Percentiles rank a stretch among this genome's conserved stretches.
phyloP scores from a whole-genome alignment of 1,140 invertebrate species.

The Euwallacea fornicatus region DNA sequence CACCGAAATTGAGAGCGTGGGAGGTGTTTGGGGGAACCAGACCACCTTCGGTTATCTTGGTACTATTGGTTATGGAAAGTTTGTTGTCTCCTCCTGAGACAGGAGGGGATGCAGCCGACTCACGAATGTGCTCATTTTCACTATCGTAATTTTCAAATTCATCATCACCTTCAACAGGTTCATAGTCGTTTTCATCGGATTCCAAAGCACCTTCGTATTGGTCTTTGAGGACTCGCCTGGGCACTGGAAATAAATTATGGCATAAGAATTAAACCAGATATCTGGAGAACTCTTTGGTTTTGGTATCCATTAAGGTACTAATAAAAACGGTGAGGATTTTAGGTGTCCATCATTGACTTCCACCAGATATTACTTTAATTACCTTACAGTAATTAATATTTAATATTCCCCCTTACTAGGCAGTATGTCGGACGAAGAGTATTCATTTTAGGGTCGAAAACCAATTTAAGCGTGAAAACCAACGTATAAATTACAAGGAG shows the following conservation, averaged over 20 bases:
- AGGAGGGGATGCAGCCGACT: constrained; percentile 50
- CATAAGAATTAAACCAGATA: no score
- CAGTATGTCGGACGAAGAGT: neutral
- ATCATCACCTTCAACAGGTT: constrained; percentile 51
- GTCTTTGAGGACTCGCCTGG: constrained; percentile 78
- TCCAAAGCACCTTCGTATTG: constrained; percentile 73
- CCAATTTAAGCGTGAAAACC: neutral
- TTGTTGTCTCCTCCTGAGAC: constrained; percentile 41
- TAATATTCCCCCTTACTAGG: neutral
- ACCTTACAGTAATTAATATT: neutral
- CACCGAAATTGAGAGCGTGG: constrained; percentile 43
- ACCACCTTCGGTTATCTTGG: constrained; percentile 39
- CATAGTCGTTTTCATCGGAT: constrained; percentile 65
- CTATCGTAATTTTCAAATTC: constrained; percentile 56
- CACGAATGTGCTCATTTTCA: constrained; percentile 54
- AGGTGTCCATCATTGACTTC: neutral
- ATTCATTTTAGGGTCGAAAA: constrained; percentile 1
- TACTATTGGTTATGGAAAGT: constrained; percentile 42
- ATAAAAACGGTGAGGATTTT: neutral
- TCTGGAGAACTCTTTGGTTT: no score
- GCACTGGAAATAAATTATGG: constrained; percentile 61
- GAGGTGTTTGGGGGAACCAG: constrained; percentile 38
- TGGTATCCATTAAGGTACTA: no score
- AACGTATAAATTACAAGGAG: neutral
- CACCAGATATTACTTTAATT: neutral